Base-by-base conservation (phyloP, 2,113 vertebrate genomes). In the Machaerirhynchus nigripectus region DNA sequence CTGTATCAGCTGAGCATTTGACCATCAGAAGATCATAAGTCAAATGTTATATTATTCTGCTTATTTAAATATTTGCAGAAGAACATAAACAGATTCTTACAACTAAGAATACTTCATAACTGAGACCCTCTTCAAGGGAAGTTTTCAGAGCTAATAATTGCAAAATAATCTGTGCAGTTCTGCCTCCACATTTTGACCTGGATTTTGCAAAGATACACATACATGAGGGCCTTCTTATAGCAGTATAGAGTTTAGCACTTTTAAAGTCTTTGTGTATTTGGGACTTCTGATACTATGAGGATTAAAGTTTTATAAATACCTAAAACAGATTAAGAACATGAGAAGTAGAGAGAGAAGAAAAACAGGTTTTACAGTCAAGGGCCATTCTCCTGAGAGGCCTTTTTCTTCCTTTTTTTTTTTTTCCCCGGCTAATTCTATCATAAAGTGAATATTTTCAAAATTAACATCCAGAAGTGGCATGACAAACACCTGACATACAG, bases 241-340 rank as follows among this genome's bases (percentile, higher is more conserved):
- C 68, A 88, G 16, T 33, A 24, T 28, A 47, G 56, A 91, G 70
- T 91, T 95, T 96, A 96, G 68, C 15, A 83, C 37, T 89, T 80
- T 68, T 82, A 53, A 93, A 93, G 37, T 87, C 82, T 93, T 93
- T 75, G 52, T 86, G 52, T 28, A 30, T 92, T 92, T 0, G 0
- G 31, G 56, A 70, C 83, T 90, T 86, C 37, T 80, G 63, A 90
- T 90, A 74, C 31, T 60, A 42, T 9, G 24, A 90, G 79, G 74
- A 92, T 91, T 95, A 86, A 90, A 80, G 64, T 80, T 93, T 94
- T 92, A 78, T 88, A 92, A 96, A 96, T 84, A 94, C 52, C 79
- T 87, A 86, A 94, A 91, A 55, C 76, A 78, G 89, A 91, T 92
- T 87, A 95, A 91, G 79, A 91, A 90, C 53, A 44, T 52, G 59